Conservation (phyloP, 2,888 invertebrate species). For the Drosophila pegasa region DNA sequence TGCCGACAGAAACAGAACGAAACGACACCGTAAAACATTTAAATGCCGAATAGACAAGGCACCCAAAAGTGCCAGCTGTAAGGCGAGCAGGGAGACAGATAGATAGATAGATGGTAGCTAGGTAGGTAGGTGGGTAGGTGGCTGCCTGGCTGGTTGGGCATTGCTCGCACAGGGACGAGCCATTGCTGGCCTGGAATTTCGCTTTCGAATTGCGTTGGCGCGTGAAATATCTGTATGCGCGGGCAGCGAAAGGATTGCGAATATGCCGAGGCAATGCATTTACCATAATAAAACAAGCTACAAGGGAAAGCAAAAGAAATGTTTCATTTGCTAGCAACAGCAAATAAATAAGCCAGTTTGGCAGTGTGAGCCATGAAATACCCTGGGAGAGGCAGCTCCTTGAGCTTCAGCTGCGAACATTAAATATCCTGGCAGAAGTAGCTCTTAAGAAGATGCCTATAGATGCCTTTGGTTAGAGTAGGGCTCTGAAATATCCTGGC, state of each 20-base stretch:
- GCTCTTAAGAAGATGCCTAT: no score
- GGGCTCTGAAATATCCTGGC: no score
- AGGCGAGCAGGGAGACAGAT: neutral
- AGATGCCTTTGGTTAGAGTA: no score
- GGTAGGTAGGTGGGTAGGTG: neutral
- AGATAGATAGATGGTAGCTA: neutral
- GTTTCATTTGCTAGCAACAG: slow-evolving; percentile 54
- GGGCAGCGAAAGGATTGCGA: slow-evolving; percentile 64
- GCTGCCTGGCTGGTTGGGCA: no score
- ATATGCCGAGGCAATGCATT: slow-evolving; percentile 66
- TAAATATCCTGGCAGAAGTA: no score
- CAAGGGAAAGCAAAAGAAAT: neutral
- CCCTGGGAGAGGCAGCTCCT: neutral
- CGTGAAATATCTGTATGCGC: slow-evolving; percentile 64
- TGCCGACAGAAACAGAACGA: slow-evolving; percentile 41
- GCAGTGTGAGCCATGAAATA: neutral
- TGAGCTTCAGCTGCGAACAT: no score
- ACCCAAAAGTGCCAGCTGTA: slow-evolving; percentile 30
- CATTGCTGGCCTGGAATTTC: slow-evolving; percentile 66
- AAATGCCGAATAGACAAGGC: slow-evolving; percentile 76
- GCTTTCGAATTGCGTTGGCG: slow-evolving; percentile 77
- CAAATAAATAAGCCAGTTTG: neutral
- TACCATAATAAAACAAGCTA: slow-evolving; percentile 27
- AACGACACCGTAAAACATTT: slow-evolving; percentile 79
- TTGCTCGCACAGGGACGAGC: slow-evolving; percentile 10